These are phyloP conservation scores for Brachypteracias leptosomus DNA, from an alignment of 2,113 vertebrate genomes.

Conservation along the genomic window DNA sequence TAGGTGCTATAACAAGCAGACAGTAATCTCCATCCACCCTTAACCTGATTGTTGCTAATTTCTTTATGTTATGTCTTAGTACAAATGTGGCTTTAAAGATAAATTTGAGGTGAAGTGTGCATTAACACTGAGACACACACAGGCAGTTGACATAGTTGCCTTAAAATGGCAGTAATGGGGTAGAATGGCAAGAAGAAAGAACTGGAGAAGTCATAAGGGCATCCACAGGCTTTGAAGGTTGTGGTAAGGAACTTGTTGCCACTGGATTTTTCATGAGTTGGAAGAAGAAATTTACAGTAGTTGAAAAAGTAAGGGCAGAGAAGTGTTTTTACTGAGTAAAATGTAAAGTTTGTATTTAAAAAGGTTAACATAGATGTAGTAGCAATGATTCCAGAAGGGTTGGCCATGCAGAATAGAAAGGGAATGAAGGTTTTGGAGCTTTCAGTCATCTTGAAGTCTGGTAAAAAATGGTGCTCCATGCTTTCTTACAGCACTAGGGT, in stretches of 20 bases:
- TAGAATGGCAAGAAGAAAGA: neutral
- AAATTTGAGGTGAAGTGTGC: neutral
- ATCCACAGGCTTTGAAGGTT: neutral
- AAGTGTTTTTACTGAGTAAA: neutral
- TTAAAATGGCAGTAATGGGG: neutral
- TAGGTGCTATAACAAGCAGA: neutral
- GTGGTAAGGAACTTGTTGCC: neutral
- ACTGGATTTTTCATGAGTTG: neutral
- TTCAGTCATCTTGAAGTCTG: neutral
- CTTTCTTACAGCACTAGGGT: neutral
- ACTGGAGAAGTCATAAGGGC: neutral
- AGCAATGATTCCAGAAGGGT: neutral
- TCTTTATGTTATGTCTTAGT: neutral
- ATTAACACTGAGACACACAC: neutral
- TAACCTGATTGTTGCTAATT: neutral
- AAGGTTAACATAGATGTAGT: neutral
- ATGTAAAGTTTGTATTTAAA: neutral
- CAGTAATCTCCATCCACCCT: neutral
- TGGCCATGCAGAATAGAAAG: neutral
- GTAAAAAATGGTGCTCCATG: neutral
- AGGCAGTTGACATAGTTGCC: neutral
- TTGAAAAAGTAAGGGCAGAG: neutral
- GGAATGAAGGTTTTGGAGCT: neutral
- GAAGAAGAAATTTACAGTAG: neutral
- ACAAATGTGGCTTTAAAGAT: neutral